These are phyloP conservation scores for Poeciliopsis paucimaculata DNA, from an alignment of 2,797 vertebrate genomes.

Conservation along the genomic window DNA sequence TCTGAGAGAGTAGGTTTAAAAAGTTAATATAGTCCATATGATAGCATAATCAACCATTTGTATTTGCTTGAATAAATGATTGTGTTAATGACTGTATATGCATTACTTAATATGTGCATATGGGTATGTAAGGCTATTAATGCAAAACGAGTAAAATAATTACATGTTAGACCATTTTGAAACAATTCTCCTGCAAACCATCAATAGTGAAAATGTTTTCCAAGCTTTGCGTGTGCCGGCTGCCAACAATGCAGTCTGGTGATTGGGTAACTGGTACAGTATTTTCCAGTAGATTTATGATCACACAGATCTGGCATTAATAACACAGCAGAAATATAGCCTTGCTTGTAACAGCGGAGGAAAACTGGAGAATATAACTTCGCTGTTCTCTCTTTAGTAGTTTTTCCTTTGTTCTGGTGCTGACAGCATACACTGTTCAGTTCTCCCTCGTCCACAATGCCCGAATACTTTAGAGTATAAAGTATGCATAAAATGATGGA, in stretches of 20 bases:
- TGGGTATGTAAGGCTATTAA: not conserved
- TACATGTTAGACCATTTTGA: slow-evolving; percentile 23
- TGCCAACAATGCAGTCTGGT: slow-evolving; percentile 37
- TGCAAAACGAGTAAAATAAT: slow-evolving; percentile 22
- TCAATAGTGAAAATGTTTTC: slow-evolving; percentile 36
- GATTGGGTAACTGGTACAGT: slow-evolving; percentile 36
- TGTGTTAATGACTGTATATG: not conserved
- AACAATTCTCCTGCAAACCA: slow-evolving; percentile 37
- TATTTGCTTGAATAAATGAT: not conserved
- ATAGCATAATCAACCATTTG: not conserved
- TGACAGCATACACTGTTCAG: not conserved
- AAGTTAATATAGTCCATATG: slow-evolving; percentile 21
- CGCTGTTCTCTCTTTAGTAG: not conserved
- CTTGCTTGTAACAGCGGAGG: slow-evolving; percentile 7
- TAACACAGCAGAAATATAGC: slow-evolving; percentile 44
- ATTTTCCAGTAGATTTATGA: slow-evolving; percentile 58
- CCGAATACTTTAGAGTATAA: not conserved
- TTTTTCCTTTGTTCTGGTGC: slow-evolving; percentile 3
- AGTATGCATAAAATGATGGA: slow-evolving; percentile 15
- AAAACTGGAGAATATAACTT: slow-evolving; percentile 24
- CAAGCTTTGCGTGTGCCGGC: slow-evolving; percentile 23
- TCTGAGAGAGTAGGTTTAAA: slow-evolving; percentile 2
- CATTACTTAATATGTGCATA: not conserved
- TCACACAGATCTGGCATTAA: slow-evolving; percentile 48
- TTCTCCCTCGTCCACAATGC: not conserved